phyloP scores from a whole-genome alignment of 1,140 invertebrate species.

The Brachionus angularis region DNA sequence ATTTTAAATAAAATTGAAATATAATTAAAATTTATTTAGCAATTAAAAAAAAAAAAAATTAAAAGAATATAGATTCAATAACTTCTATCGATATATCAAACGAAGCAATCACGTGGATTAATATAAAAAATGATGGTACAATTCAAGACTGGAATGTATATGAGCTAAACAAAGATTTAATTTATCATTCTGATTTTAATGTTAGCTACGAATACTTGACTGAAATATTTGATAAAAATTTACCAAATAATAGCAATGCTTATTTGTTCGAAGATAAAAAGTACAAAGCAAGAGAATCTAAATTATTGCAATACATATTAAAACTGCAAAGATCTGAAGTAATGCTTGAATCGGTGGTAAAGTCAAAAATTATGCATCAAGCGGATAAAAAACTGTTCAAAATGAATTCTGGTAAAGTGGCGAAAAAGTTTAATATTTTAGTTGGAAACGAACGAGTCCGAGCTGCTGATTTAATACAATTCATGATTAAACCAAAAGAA shows the following conservation, averaged over 20 bases:
- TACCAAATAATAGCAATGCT: slow-evolving; percentile 6
- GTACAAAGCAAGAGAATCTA: slow-evolving; percentile 11
- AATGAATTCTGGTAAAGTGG: slow-evolving; percentile 34
- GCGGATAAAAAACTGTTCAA: slow-evolving; percentile 29
- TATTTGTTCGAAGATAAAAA: slow-evolving; percentile 30
- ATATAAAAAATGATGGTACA: slow-evolving; percentile 2
- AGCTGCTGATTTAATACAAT: slow-evolving; percentile 10
- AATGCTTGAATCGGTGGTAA: slow-evolving; percentile 16
- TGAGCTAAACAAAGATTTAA: slow-evolving; percentile 8
- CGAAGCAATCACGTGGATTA: slow-evolving; percentile 8
- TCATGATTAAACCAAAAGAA: slow-evolving; percentile 14
- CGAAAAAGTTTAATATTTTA: slow-evolving; percentile 31
- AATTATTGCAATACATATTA: slow-evolving; percentile 18
- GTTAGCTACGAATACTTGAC: slow-evolving; percentile 10
- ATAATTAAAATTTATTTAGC: neutral
- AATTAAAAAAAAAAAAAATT: too few species aligned
- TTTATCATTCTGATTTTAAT: slow-evolving; percentile 14
- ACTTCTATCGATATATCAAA: slow-evolving; percentile 10
- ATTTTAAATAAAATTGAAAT: neutral
- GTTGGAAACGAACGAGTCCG: slow-evolving; percentile 32
- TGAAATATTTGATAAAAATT: neutral
- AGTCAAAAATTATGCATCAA: neutral
- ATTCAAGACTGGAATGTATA: slow-evolving; percentile 24
- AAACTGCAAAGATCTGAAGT: slow-evolving; percentile 19
- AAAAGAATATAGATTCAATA: slow-evolving; percentile 5